phyloP scores from a whole-genome alignment of 2,797 vertebrate species.

The Malurus splendens region DNA sequence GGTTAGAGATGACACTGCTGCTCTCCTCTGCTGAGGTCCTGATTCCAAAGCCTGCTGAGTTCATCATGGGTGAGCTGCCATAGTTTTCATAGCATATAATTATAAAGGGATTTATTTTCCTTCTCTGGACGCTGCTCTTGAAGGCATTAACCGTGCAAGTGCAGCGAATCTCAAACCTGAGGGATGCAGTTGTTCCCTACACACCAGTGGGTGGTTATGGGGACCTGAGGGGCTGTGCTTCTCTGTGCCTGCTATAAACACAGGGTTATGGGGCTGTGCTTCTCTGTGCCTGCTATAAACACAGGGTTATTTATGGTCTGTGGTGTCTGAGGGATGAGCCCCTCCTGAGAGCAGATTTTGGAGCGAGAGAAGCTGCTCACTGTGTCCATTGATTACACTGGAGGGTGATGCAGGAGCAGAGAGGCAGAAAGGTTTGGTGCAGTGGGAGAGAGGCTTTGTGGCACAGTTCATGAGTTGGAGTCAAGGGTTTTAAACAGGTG shows the following conservation, averaged over 20 bases:
- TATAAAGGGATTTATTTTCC: background rate
- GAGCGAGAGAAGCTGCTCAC: background rate
- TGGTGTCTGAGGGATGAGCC: background rate
- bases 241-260: background rate
- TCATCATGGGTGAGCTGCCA: background rate
- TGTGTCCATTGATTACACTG: fast-evolving
- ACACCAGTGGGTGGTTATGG: background rate
- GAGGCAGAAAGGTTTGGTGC: background rate
- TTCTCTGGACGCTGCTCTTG: background rate
- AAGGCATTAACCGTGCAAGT: background rate
- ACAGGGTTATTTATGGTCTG: background rate
- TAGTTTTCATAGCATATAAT: background rate
- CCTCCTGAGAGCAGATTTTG: background rate
- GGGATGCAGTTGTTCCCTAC: background rate
- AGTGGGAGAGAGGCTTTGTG: background rate
- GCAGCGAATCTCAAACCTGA: background rate
- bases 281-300: background rate
- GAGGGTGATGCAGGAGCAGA: background rate
- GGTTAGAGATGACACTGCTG: background rate
- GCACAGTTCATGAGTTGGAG: background rate
- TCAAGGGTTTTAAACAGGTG: constrained; percentile 16
- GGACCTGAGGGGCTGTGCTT: background rate
- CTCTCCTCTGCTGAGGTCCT: background rate
- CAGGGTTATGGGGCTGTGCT: background rate
- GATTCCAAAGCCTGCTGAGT: background rate